phyloP scores from a whole-genome alignment of 92 coral and sea anemone genomes.

The Palythoa grandis region DNA sequence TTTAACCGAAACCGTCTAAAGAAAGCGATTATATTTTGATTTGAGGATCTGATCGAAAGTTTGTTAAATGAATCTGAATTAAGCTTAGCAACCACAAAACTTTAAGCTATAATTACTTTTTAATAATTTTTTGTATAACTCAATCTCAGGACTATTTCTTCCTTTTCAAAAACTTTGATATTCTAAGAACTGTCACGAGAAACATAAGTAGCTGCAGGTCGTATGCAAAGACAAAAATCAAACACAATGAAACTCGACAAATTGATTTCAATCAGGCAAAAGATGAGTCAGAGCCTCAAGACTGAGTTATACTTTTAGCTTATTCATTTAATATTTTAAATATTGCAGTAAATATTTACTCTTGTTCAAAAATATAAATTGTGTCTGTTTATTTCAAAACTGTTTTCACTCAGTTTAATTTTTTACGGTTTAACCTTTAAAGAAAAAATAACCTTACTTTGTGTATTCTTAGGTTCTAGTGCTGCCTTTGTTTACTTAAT shows the following conservation, averaged over 20 bases:
- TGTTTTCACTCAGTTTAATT: too few species aligned
- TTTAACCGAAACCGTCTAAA: too few species aligned
- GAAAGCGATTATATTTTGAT: too few species aligned
- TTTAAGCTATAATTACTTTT: background rate
- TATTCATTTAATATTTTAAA: background rate
- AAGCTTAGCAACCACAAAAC: too few species aligned
- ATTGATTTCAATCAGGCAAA: background rate
- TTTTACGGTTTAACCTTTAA: too few species aligned
- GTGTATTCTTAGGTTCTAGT: too few species aligned
- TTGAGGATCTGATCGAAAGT: too few species aligned
- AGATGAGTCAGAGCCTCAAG: background rate
- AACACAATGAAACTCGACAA: background rate
- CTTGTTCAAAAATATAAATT: background rate
- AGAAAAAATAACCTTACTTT: too few species aligned
- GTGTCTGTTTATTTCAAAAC: background rate
- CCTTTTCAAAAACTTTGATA: background rate
- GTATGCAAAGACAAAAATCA: background rate
- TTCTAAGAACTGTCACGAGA: background rate
- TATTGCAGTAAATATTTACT: background rate
- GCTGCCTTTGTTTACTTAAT: too few species aligned
- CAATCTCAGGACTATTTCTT: background rate
- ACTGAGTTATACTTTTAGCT: background rate
- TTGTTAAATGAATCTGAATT: too few species aligned
- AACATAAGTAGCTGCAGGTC: background rate
- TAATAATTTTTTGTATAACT: conserved; percentile 14